phyloP scores from a whole-genome alignment of 92 coral and sea anemone species.

The Metridium senile region DNA sequence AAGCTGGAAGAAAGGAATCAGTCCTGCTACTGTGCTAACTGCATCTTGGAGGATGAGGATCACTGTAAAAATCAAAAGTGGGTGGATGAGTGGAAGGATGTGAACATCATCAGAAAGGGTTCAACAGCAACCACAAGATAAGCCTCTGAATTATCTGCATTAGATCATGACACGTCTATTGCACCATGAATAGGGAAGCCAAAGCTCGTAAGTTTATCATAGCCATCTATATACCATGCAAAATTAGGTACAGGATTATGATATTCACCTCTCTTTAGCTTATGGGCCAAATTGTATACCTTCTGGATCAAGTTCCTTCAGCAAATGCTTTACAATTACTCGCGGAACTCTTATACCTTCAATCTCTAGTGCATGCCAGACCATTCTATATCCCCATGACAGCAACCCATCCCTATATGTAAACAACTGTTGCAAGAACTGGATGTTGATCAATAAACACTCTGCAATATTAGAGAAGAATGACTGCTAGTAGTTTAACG shows the following conservation, averaged over 20 bases:
- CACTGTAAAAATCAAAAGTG: background rate
- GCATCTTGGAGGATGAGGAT: background rate
- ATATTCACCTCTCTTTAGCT: too few species aligned
- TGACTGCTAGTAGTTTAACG: background rate
- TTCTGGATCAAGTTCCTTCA: too few species aligned
- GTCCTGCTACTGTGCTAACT: background rate
- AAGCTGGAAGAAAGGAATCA: background rate
- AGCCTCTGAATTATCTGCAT: background rate
- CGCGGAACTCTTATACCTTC: too few species aligned
- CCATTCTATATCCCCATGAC: too few species aligned
- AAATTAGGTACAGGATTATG: too few species aligned
- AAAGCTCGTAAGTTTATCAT: too few species aligned
- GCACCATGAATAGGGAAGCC: too few species aligned
- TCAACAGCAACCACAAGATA: background rate
- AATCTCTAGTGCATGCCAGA: too few species aligned
- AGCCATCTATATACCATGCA: too few species aligned
- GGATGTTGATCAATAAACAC: constrained; percentile 30
- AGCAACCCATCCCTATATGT: too few species aligned
- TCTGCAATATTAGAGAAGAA: constrained; percentile 34
- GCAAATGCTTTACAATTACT: too few species aligned
- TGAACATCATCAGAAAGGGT: background rate
- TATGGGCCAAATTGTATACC: too few species aligned
- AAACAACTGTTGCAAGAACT: constrained; percentile 36
- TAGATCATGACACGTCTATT: background rate
- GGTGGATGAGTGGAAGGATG: background rate